These are phyloP conservation scores for Pedetes capensis DNA, from an alignment of 2,113 vertebrate species.

Conservation along the genomic window DNA sequence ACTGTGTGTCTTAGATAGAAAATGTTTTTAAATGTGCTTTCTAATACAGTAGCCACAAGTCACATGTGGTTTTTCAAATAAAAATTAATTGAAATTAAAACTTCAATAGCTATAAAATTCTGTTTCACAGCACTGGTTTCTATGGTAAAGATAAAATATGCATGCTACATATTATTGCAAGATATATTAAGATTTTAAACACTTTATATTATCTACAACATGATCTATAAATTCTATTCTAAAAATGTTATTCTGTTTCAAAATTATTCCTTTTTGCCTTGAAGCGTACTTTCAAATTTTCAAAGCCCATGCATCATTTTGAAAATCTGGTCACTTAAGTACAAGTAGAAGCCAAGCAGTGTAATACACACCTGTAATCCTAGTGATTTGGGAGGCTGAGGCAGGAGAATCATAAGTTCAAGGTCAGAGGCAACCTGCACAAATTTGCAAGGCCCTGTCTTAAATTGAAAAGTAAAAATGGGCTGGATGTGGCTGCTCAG, in stretches of 20 bases:
- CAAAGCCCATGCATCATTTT: background rate
- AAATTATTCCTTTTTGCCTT: background rate
- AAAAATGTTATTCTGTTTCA: background rate
- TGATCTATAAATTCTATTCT: background rate
- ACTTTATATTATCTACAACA: background rate
- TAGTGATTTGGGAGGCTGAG: too few relatives aligned
- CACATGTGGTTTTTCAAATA: background rate
- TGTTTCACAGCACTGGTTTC: background rate
- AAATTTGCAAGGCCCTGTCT: too few relatives aligned
- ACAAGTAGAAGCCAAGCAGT: too few relatives aligned
- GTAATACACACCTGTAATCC: too few relatives aligned
- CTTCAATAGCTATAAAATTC: background rate
- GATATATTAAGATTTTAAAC: background rate
- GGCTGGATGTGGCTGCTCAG: too few relatives aligned
- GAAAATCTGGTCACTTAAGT: background rate
- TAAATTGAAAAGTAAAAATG: too few relatives aligned
- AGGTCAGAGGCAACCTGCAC: too few relatives aligned
- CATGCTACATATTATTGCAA: background rate
- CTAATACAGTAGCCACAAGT: background rate
- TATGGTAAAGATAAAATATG: background rate
- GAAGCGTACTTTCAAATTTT: background rate
- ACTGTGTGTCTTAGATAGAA: background rate
- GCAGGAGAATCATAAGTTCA: too few relatives aligned
- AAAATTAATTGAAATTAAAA: slow-evolving; percentile 29
- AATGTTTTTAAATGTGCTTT: background rate